A percentile compares a stretch with the other conserved stretches of the same genome.
phyloP scores from a whole-genome alignment of 2,888 invertebrate species.

The Dryobotodes eremita region DNA sequence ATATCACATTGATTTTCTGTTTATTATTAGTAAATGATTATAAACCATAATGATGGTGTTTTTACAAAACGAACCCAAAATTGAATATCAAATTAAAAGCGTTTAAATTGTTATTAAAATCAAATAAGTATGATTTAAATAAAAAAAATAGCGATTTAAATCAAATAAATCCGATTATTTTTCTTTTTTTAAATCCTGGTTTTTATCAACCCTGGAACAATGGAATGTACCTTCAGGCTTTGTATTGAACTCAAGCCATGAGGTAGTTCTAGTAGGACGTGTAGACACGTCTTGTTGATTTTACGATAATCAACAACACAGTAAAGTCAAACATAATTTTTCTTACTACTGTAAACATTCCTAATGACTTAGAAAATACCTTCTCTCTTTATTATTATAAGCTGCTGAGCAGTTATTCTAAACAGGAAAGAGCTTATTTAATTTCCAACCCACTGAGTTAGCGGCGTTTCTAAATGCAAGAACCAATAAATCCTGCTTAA shows the following conservation, averaged over 20 bases:
- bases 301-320: constrained; percentile 20
- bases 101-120: too few relatives aligned
- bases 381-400: constrained; percentile 29
- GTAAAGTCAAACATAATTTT: constrained; percentile 9
- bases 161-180: too few relatives aligned
- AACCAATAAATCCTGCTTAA: constrained; percentile 50
- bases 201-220: constrained; percentile 11
- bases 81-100: too few relatives aligned
- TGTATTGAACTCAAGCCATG: neutral
- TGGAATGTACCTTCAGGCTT: constrained; percentile 16
- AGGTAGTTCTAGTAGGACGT: neutral
- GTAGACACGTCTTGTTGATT: constrained; percentile 5
- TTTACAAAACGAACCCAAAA: too few relatives aligned
- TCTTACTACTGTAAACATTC: constrained; percentile 25
- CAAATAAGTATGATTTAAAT: too few relatives aligned
- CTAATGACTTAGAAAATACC: constrained; percentile 31
- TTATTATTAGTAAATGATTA: too few relatives aligned
- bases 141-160: too few relatives aligned
- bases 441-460: constrained; percentile 40
- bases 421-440: constrained; percentile 44
- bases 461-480: constrained; percentile 38
- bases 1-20: too few relatives aligned
- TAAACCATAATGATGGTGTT: too few relatives aligned
- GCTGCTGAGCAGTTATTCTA: constrained; percentile 19
- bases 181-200: too few relatives aligned